A percentile compares a stretch with the other conserved stretches of the same genome.
phyloP scores from a whole-genome alignment of 2,113 vertebrate species.

The Nothocercus julius region DNA sequence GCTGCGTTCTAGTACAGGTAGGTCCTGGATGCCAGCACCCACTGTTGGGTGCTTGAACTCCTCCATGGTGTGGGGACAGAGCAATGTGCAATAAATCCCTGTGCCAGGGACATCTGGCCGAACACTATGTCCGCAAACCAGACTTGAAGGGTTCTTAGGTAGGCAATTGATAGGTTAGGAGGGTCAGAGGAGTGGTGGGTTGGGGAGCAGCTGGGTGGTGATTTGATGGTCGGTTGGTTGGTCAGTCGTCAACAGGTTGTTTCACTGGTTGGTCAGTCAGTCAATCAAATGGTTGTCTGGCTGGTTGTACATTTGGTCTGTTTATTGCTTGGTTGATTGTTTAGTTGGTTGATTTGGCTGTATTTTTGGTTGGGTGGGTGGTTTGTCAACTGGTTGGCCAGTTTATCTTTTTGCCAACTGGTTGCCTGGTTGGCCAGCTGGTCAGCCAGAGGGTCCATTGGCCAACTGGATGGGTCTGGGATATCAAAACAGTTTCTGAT shows the following conservation, averaged over 20 bases:
- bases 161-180: background rate
- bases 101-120: background rate
- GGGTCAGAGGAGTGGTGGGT: background rate
- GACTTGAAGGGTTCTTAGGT: background rate
- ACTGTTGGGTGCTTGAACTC: rapidly evolving
- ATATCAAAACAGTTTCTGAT: background rate
- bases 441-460: background rate
- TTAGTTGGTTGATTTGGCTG: background rate
- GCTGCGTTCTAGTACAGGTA: constrained; percentile 43
- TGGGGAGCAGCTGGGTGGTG: background rate
- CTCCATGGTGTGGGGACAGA: rapidly evolving
- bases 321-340: background rate
- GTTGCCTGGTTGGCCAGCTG: background rate
- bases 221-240: background rate
- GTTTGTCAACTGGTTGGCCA: background rate
- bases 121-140: background rate
- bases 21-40: rapidly evolving
- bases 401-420: background rate
- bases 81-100: background rate
- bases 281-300: background rate
- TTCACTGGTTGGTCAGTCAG: background rate
- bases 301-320: background rate
- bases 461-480: rapidly evolving
- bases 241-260: background rate
- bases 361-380: background rate